Evolutionary conservation across 2,113 vertebrate species (phyloP).

Genomic region (Bolborhynchus lineola): DNA sequence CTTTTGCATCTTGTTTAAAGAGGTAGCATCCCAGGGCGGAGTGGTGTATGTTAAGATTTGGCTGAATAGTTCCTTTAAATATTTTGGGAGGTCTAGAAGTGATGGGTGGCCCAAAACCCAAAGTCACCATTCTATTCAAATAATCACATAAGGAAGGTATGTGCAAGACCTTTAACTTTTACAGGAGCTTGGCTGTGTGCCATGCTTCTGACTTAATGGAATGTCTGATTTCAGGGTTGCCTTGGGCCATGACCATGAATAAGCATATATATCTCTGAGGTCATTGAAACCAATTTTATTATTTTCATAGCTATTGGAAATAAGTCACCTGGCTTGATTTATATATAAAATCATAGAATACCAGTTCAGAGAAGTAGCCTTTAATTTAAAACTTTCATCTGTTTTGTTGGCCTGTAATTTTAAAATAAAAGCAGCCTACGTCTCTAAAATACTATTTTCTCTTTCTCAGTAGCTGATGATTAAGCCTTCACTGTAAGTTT

Average conservation of each 20-base stretch:
- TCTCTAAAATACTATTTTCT: background rate
- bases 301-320: slow-evolving; percentile 23
- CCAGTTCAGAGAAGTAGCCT: background rate
- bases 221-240: slow-evolving; percentile 32
- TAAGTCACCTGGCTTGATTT: slow-evolving; percentile 26
- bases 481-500: background rate
- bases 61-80: background rate
- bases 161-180: slow-evolving; percentile 49
- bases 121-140: slow-evolving; percentile 39
- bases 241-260: slow-evolving; percentile 22
- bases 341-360: background rate
- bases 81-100: slow-evolving; percentile 24
- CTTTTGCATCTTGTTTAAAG: background rate
- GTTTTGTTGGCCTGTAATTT: background rate
- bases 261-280: slow-evolving; percentile 15
- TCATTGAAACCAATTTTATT: slow-evolving; percentile 45
- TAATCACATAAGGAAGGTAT: slow-evolving; percentile 39
- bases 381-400: slow-evolving; percentile 21
- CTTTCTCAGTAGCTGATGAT: background rate
- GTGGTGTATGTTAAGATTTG: background rate
- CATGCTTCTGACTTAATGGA: slow-evolving; percentile 16
- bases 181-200: slow-evolving; percentile 22
- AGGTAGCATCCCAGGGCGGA: background rate
- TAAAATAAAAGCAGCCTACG: background rate
- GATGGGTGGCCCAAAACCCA: slow-evolving; percentile 47